These are phyloP conservation scores for Formica selysi DNA, from an alignment of 1,140 invertebrate genomes.

Conservation along the genomic window DNA sequence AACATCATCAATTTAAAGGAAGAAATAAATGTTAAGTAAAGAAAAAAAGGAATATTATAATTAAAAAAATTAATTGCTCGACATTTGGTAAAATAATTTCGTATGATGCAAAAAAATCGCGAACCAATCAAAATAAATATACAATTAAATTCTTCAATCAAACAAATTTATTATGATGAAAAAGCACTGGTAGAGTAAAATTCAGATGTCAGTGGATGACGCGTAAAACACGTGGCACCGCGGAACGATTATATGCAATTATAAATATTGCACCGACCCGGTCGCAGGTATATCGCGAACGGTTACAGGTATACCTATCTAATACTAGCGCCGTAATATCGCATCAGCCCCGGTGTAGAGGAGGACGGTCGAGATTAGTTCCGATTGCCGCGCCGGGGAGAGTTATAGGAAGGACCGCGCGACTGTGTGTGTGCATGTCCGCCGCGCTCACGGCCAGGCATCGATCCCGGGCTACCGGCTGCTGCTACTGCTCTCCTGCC, in stretches of 20 bases:
- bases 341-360: constrained; percentile 64
- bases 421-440: background rate
- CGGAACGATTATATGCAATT: constrained; percentile 49
- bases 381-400: constrained; percentile 81
- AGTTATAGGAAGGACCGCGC: constrained; percentile 81
- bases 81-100: background rate
- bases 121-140: too few relatives aligned
- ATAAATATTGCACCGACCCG: constrained; percentile 66
- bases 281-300: constrained; percentile 27
- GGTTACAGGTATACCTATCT: constrained; percentile 49
- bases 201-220: too few relatives aligned
- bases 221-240: background rate
- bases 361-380: constrained; percentile 83
- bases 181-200: too few relatives aligned
- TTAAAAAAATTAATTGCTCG: background rate
- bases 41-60: background rate
- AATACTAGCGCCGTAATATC: constrained; percentile 70
- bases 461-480: constrained; percentile 81
- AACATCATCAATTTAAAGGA: background rate
- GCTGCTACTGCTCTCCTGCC: constrained; percentile 75
- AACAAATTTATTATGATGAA: too few relatives aligned
- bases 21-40: background rate
- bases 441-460: constrained; percentile 73
- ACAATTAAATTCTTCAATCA: too few relatives aligned
- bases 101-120: too few relatives aligned